Evolutionary conservation across 2,113 vertebrate species (phyloP).

Genomic region (Verasper variegatus): DNA sequence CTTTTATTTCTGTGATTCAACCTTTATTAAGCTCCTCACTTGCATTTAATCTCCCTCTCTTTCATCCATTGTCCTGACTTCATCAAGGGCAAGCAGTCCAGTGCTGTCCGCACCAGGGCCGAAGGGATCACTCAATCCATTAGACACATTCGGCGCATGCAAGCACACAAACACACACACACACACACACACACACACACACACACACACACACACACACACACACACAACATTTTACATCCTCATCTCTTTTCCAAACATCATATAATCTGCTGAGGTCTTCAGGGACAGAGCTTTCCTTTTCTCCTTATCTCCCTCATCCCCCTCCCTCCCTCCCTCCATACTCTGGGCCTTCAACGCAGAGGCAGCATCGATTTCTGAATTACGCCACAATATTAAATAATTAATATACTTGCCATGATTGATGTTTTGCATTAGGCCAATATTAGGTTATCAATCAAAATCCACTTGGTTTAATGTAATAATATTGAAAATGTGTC

Average conservation of each 20-base stretch:
- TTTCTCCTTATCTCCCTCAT: conserved; percentile 59
- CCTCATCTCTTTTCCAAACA: conserved; percentile 78
- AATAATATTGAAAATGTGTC: conserved; percentile 99
- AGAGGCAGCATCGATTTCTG: conserved; percentile 92
- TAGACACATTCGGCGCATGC: conserved; percentile 87
- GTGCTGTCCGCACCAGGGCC: conserved; percentile 82
- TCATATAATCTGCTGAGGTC: conserved; percentile 91
- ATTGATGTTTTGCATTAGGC: conserved; percentile 99
- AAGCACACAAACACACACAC: conserved; percentile 77
- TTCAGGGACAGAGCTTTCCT: conserved; percentile 79
- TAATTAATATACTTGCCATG: conserved; percentile 99
- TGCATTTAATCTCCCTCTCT: conserved; percentile 63
- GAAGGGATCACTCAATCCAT: conserved; percentile 92
- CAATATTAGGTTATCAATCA: conserved; percentile 99
- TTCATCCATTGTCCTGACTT: conserved; percentile 82
- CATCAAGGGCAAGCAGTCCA: conserved; percentile 83
- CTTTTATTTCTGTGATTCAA: conserved; percentile 43
- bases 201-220: conserved; percentile 81
- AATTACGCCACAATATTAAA: conserved; percentile 99
- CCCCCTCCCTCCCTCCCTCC: conserved; percentile 60
- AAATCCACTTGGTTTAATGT: conserved; percentile 99
- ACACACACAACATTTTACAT: conserved; percentile 65
- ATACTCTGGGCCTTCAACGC: conserved; percentile 63
- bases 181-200: conserved; percentile 74
- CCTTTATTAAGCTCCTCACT: conserved; percentile 69